These are phyloP conservation scores for Echeneis naucrates DNA, from an alignment of 2,797 vertebrate species.

Conservation along the genomic window DNA sequence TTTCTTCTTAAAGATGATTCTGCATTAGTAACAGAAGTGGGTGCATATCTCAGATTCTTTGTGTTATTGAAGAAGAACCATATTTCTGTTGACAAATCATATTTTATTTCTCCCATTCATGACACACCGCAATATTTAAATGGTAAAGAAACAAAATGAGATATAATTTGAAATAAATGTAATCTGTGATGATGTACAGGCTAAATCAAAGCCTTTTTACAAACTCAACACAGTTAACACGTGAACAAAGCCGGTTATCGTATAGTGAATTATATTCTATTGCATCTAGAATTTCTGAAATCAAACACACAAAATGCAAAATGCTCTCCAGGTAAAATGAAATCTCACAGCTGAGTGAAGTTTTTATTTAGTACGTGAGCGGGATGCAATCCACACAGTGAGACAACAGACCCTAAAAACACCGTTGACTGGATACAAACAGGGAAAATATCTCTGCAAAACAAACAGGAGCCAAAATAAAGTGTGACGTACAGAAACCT, in stretches of 20 bases:
- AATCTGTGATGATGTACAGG: constrained; percentile 45
- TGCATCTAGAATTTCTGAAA: constrained; percentile 55
- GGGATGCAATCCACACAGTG: constrained; percentile 51
- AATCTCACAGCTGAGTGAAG: constrained; percentile 27
- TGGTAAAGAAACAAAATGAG: constrained; percentile 50
- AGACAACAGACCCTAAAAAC: constrained; percentile 50
- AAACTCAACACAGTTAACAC: constrained; percentile 46
- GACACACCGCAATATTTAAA: constrained; percentile 62
- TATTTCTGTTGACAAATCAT: too few species aligned
- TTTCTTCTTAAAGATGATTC: too few species aligned
- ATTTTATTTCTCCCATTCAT: constrained; percentile 63
- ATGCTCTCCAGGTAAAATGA: constrained; percentile 31
- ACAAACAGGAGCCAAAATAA: constrained; percentile 50
- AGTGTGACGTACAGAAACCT: constrained; percentile 28
- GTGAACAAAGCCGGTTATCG: constrained; percentile 17
- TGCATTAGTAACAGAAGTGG: too few species aligned
- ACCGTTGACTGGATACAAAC: constrained; percentile 41
- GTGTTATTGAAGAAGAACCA: too few species aligned
- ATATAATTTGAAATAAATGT: constrained; percentile 57
- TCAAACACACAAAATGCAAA: constrained; percentile 45
- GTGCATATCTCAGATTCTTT: too few species aligned
- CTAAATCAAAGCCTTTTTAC: constrained; percentile 46
- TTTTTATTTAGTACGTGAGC: constrained; percentile 34
- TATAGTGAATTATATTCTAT: constrained; percentile 43
- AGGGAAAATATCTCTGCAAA: constrained; percentile 39